phyloP scores from a whole-genome alignment of 2,113 vertebrate genomes.

The Anarrhichthys ocellatus region DNA sequence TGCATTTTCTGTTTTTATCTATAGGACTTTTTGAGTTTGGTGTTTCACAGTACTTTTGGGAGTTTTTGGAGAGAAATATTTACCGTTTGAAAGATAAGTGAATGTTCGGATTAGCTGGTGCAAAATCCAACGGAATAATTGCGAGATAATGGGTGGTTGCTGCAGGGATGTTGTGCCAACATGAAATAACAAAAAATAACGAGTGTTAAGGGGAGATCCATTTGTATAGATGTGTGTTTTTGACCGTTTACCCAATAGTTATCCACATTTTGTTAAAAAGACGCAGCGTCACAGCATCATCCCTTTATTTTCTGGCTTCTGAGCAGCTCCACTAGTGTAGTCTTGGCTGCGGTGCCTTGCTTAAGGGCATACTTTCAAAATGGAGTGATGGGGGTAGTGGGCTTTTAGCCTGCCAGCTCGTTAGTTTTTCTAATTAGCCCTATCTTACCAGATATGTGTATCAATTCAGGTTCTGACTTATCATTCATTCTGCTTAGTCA shows the following conservation, averaged over 20 bases:
- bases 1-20: not conserved
- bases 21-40: not conserved
- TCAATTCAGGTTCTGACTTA: slow-evolving; percentile 7
- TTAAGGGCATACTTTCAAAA: slow-evolving; percentile 11
- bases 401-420: not conserved
- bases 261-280: not conserved
- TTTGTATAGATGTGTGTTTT: not conserved
- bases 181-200: not conserved
- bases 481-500: slow-evolving; percentile 33
- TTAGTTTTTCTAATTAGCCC: not conserved
- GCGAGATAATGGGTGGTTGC: not conserved
- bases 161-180: not conserved
- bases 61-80: not conserved
- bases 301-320: slow-evolving; percentile 6
- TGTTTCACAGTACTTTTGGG: not conserved
- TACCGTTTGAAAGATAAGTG: not conserved
- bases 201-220: not conserved
- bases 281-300: not conserved
- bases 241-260: not conserved
- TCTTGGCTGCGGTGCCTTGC: not conserved
- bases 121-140: not conserved
- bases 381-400: not conserved
- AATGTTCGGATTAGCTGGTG: not conserved
- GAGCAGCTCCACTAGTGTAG: not conserved
- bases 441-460: not conserved